Evolutionary conservation across 2,113 vertebrate species (phyloP), one percentile per base, ranked within the genome.

Genomic region (Gracilinanus agilis): DNA sequence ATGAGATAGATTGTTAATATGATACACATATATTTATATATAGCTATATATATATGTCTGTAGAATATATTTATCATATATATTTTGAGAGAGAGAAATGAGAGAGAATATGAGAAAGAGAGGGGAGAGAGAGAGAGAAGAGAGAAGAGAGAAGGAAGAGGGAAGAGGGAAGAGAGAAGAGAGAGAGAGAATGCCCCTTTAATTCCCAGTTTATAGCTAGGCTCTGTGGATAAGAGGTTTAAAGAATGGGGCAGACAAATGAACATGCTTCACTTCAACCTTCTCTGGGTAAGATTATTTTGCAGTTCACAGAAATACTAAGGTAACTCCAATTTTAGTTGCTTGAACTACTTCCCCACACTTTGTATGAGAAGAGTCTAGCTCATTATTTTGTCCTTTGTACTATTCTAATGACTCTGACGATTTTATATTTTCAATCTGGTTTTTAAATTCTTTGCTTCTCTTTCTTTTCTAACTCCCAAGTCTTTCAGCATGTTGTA

Each of bases 401-500:
- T 8, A 94, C 53, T 6, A 34, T 44, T 29, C 83, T 75, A 88
- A 27, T 53, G 83, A 3, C 8, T 83, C 58, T 92, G 90, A 54
- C 21, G 75, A 44, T 92, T 94, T 55, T 24, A 54, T 24, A 93
- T 90, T 55, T 90, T 53, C 49, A 27, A 5, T 40, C 49, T 53
- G 16, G 54, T 93, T 91, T 83, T 91, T 91, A 53, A 93, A 90
- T 94, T 89, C 23, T 53, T 58, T 88, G 54, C 90, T 94, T 55
- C 90, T 53, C 2, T 83, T 54, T 11, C n/a, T 90, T 88, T 34
- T 13, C 19, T 6, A 25, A 83, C 54, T 92, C 44, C 6, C 88
- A 83, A 61, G 88, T 94, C 55, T 90, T 96, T 10, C 92, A 88
- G 54, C 24, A 44, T 49, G 56, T 94, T 95, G 55, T n/a, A 21